Percentiles rank a stretch among this genome's conserved stretches.
These are phyloP conservation scores for Phylloscopus collybita DNA, from an alignment of 2,797 vertebrate species.

Conservation along the genomic window DNA sequence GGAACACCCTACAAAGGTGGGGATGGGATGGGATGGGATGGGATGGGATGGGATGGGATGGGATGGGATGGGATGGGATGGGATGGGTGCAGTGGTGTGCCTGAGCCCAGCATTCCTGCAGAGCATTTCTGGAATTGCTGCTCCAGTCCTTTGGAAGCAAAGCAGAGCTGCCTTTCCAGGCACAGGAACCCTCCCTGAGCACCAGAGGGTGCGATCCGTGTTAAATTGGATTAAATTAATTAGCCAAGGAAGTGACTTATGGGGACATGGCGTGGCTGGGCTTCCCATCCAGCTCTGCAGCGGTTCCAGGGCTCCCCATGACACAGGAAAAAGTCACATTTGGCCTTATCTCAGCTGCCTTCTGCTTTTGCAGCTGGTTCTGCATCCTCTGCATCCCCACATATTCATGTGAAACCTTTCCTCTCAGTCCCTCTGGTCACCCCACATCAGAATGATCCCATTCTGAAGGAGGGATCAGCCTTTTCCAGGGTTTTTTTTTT, in stretches of 20 bases:
- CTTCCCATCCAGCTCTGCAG: not conserved
- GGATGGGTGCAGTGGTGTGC: not conserved
- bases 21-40: not conserved
- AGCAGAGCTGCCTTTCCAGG: not conserved
- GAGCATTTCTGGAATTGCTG: not conserved
- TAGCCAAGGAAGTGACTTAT: slow-evolving; percentile 8
- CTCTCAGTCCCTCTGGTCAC: not conserved
- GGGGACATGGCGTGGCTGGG: not conserved
- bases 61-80: too few relatives aligned
- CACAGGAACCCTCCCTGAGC: not conserved
- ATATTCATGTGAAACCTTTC: not conserved
- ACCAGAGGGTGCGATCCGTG: not conserved
- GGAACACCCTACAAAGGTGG: not conserved
- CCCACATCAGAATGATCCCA: not conserved
- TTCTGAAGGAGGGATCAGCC: too few relatives aligned
- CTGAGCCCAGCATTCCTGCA: accelerated
- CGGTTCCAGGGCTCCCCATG: not conserved
- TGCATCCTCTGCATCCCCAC: not conserved
- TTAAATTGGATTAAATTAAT: not conserved
- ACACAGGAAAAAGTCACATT: not conserved
- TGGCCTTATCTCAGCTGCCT: not conserved
- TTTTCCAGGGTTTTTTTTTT: not conserved
- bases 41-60: not conserved
- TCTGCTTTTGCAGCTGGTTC: not conserved
- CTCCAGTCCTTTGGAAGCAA: not conserved